Base-by-base conservation (phyloP, 2,888 invertebrate genomes). In the Tineola bisselliella region DNA sequence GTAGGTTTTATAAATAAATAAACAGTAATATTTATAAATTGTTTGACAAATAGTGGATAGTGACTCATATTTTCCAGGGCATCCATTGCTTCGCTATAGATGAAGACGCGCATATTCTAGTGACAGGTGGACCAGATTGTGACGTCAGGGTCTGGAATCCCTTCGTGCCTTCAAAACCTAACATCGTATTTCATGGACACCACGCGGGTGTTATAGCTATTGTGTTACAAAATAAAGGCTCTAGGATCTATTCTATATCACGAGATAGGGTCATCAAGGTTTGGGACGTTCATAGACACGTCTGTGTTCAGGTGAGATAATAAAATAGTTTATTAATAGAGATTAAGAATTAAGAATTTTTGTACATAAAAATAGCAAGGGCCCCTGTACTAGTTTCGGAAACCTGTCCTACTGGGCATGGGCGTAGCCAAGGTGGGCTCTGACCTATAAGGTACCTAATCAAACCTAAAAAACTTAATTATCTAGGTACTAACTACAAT, bases 71-170 rank as follows among this genome's bases (percentile, higher is more conserved):
- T 33, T 33, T 8, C 1, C 67, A 89, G 89, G 92, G 92, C 17
- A 88, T 90, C 33, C 89, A 90, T 65, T 90, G 91, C 65, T 92
- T 92, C 69, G 88, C 84, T 62, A 80, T 90, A 68, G 88, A 88
- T 66, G 90, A 89, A 74, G 88, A 84, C 12, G 80, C 83, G 17
- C 90, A 90, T 66, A 75, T 90, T 56, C 70, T 92, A 58, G 91
- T 89, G 61, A 91, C 91, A 1, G 95, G 94, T 0, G 92, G 95
- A 4, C 91, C 93, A 8, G 95, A 95, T 77, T 91, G 92, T 66
- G 72, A 89, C 60, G 88, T 94, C 25, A 89, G 94, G 43, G 83
- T 94, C 60, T 96, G 95, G 95, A 94, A 93, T 77, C 90, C 94
- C 0, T 93, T 93, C 72, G 90, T 93, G n/a, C 89, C 92, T 0